phyloP scores from a whole-genome alignment of 2,113 vertebrate genomes.

The Poecile atricapillus region DNA sequence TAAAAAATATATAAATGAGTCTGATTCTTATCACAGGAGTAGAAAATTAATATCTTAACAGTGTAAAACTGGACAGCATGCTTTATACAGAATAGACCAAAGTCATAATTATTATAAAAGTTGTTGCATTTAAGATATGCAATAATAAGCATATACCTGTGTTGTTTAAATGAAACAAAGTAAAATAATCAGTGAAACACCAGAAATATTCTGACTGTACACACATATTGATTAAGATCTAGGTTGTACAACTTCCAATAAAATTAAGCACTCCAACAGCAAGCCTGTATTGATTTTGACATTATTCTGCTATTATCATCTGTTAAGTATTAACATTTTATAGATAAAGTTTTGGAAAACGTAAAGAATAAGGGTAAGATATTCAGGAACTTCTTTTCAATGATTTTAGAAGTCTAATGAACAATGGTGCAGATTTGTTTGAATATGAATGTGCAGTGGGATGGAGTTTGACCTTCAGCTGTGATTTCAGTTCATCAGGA shows the following conservation, averaged over 20 bases:
- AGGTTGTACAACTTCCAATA: conserved; percentile 68
- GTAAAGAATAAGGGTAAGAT: conserved; percentile 67
- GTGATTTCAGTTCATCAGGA: conserved; percentile 99
- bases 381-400: conserved; percentile 79
- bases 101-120: background rate
- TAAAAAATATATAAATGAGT: conserved; percentile 63
- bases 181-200: background rate
- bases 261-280: conserved; percentile 59
- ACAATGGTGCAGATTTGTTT: conserved; percentile 95
- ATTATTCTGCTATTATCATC: conserved; percentile 66
- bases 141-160: background rate
- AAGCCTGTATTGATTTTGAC: conserved; percentile 71
- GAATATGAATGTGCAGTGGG: conserved; percentile 99
- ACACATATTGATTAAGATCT: conserved; percentile 69
- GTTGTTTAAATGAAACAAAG: conserved; percentile 22
- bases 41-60: conserved; percentile 38
- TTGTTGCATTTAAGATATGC: background rate
- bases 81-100: background rate
- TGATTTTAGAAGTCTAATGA: conserved; percentile 84
- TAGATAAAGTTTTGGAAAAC: conserved; percentile 74
- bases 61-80: conserved; percentile 33
- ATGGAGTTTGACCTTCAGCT: conserved; percentile 99
- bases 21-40: conserved; percentile 22
- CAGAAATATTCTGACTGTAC: conserved; percentile 46
- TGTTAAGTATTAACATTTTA: conserved; percentile 55